Percentiles rank a stretch among this genome's conserved stretches.
These are phyloP conservation scores for Plectrocnemia conspersa DNA, from an alignment of 1,140 invertebrate species.

Conservation along the genomic window DNA sequence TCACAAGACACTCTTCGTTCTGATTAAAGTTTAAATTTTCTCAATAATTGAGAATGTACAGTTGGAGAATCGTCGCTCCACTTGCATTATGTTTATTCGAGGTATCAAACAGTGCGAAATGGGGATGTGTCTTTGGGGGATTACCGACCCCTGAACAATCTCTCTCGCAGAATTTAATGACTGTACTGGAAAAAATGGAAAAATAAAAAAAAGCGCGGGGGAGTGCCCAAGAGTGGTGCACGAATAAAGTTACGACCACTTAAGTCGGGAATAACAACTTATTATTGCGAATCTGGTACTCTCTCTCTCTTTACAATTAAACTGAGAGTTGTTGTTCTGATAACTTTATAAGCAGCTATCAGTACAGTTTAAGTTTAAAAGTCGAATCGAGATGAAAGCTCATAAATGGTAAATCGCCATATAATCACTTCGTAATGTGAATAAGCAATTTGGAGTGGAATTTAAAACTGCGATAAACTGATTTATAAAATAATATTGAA, in stretches of 20 bases:
- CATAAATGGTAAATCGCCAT: too few relatives aligned
- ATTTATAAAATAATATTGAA: too few relatives aligned
- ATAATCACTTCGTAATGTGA: too few relatives aligned
- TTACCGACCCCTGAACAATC: slow-evolving; percentile 8
- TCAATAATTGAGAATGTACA: neutral
- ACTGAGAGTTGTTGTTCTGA: too few relatives aligned
- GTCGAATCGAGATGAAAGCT: too few relatives aligned
- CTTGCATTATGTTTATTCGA: neutral
- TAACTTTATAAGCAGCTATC: too few relatives aligned
- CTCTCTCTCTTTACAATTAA: neutral
- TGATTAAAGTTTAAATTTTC: neutral
- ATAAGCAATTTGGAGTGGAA: too few relatives aligned
- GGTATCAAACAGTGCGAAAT: slow-evolving; percentile 21
- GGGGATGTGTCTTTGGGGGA: slow-evolving; percentile 12
- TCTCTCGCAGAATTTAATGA: slow-evolving; percentile 24
- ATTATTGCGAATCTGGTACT: slow-evolving; percentile 1
- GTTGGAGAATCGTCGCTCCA: neutral
- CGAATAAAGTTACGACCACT: slow-evolving; percentile 3
- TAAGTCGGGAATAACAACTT: slow-evolving; percentile 5
- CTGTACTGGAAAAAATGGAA: slow-evolving; percentile 6
- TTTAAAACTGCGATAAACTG: too few relatives aligned
- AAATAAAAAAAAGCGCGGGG: slow-evolving; percentile 15
- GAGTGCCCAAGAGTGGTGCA: neutral
- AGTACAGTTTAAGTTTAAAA: too few relatives aligned
- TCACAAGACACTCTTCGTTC: neutral